Base-by-base conservation (phyloP, 2,797 vertebrate genomes). In the Sphenodon punctatus region DNA sequence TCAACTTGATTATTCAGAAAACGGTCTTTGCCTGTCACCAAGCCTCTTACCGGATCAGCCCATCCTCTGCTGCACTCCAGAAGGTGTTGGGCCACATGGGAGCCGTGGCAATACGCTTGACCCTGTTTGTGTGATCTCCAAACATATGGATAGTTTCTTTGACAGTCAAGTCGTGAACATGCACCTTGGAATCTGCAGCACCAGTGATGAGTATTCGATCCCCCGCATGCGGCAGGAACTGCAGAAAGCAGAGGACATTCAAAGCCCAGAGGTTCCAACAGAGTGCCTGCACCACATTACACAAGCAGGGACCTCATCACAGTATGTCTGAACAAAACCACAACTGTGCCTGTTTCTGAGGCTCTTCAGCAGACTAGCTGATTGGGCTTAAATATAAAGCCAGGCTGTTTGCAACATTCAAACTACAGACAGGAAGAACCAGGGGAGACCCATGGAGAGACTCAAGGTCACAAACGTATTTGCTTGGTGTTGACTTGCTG, bases 11-110 rank as follows among this genome's bases (percentile, higher is more conserved):
- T 19, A 30, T 16, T 49, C 48, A 17, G 49, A 53, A 19, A 53
- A 27, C 58, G 20, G 1, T 56, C 8, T 30, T 9, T 22, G n/a
- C 19, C 11, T 19, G 56, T 17, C 19, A 56, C 27, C 51, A 55
- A 85, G 36, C 9, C 27, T 42, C 84, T 80, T 79, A 98, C 99
- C 98, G 97, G 93, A 99, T 98, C 25, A 98, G 95, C 36, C 99
- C 99, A 0, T 99, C 99, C 87, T 99, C 99, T 0, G 98, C 99
- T 8, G 99, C 99, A 15, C 98, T 99, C 99, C 99, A 99, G 95
- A 99, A 99, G 5, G 97, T 99, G 95, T 98, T 99, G 41, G 99
- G 98, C 98, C 98, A 99, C 98, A 99, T 98, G 80, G 98, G 98
- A 2, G 99, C 99, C 0, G 98, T 99, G 86, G 98, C 99, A 3